Base-by-base conservation (phyloP, 2,113 vertebrate species). In the Bagarius yarrelli region DNA sequence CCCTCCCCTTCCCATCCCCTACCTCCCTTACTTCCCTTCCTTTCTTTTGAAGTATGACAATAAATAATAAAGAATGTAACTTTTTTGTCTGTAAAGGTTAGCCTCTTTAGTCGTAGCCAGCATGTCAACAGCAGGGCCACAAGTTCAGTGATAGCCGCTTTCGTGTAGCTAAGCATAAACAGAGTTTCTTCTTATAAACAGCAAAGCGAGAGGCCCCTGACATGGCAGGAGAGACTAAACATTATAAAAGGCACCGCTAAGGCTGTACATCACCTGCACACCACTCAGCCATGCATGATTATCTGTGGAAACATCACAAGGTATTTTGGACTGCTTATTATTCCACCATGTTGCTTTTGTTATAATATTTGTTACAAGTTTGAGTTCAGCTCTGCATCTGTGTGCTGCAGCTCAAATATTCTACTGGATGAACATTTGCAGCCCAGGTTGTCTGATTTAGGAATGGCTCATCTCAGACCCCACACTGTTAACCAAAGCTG, bases 231-330 rank as follows among this genome's bases (percentile, higher is more conserved):
- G 69, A 87, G 89, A 55, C 88, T 94, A 30, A 44, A 74, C 70
- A 57, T 93, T 66, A 88, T 94, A 32, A 89, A 89, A 67, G 91
- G 89, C 66, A 71, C 83, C 47, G 85, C 86, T 0, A 85, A 87
- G 87, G 92, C 89, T 32, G 25, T 94, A 59, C 80, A 83, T 30
- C 88, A 90, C 78, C 88, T 95, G 76, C 92, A 92, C 67, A 84
- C 32, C 34, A 32, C 83, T 0, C 82, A 89, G 56, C 86, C 88
- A 0, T 91, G 83, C 64, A 76, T 85, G 0, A 83, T 94, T 69
- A 76, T 89, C 86, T 92, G 90, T 86, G 92, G 88, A 60, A 94
- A 89, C 82, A 88, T 93, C 79, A 91, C 89, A 69, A 94, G 91
- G 89, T 94, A 73, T 16, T 27, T 18, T 2, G 30, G 30, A 50